A percentile compares a stretch with the other conserved stretches of the same genome.
Evolutionary conservation across 2,797 vertebrate species (phyloP).

Genomic region (Tolypeutes matacus): DNA sequence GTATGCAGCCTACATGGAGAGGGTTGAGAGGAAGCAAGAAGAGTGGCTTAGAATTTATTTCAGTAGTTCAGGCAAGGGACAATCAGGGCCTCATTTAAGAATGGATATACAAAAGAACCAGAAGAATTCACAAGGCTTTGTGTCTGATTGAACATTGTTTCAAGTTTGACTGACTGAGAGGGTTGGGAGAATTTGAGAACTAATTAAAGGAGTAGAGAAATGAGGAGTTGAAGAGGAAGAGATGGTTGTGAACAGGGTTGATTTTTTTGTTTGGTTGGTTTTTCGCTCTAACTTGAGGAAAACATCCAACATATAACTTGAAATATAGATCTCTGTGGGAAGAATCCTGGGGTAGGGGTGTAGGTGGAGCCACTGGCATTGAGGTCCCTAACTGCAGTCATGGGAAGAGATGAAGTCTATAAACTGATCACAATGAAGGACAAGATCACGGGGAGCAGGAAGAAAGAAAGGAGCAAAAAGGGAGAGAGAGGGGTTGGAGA

Average conservation of each 20-base stretch:
- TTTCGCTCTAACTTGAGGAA: not conserved
- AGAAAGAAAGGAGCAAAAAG: not conserved
- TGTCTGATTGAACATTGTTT: not conserved
- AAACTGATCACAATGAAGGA: not conserved
- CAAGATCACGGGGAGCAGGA: not conserved
- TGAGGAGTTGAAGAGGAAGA: not conserved
- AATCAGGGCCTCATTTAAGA: not conserved
- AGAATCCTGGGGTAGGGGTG: not conserved
- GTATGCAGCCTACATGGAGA: not conserved
- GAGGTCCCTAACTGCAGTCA: not conserved
- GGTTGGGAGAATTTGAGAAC: not conserved
- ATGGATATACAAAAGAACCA: not conserved
- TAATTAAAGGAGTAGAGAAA: slow-evolving; percentile 20
- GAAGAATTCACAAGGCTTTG: not conserved
- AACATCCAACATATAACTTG: not conserved
- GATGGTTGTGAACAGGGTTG: not conserved
- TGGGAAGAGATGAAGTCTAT: not conserved
- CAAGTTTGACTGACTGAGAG: not conserved
- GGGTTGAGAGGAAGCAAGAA: not conserved
- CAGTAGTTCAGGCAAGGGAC: not conserved
- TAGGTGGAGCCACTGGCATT: not conserved
- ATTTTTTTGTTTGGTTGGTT: not conserved
- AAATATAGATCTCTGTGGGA: not conserved
- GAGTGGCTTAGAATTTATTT: slow-evolving; percentile 1
- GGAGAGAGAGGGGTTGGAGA: not conserved